These are phyloP conservation scores for Falco rusticolus DNA, from an alignment of 2,797 vertebrate genomes.

Conservation along the genomic window DNA sequence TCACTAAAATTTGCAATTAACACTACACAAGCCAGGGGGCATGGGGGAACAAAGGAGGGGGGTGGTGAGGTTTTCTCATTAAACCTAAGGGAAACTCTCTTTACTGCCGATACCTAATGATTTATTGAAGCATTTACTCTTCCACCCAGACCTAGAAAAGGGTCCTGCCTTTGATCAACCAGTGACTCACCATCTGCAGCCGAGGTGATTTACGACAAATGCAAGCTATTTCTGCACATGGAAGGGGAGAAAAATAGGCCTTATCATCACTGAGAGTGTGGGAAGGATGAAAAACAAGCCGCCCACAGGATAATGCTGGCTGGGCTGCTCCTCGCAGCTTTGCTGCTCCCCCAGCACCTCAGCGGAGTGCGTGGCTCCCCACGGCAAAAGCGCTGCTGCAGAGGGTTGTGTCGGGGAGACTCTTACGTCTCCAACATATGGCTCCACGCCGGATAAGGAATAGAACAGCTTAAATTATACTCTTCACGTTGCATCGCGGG, in stretches of 20 bases:
- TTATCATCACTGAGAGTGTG: neutral
- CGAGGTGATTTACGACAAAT: constrained; percentile 45
- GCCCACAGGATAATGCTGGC: neutral
- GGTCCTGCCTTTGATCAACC: constrained; percentile 57
- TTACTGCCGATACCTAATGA: neutral
- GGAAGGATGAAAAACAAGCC: constrained; percentile 24
- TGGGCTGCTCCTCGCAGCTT: neutral
- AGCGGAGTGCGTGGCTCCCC: neutral
- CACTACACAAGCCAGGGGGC: neutral
- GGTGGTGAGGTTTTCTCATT: neutral
- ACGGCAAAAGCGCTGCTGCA: neutral
- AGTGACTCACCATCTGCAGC: constrained; percentile 63
- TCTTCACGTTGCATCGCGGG: rapidly evolving
- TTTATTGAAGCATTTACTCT: constrained; percentile 15
- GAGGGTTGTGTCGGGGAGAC: neutral
- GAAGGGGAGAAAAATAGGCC: constrained; percentile 50
- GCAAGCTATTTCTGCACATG: constrained; percentile 51
- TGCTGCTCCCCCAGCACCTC: neutral
- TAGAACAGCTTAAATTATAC: neutral
- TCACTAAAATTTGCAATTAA: neutral
- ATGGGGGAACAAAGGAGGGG: neutral
- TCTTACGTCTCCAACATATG: neutral
- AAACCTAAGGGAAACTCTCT: neutral
- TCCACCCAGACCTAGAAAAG: constrained; percentile 19
- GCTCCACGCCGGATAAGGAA: neutral